Evolutionary conservation across 2,888 invertebrate genomes (phyloP), one percentile per base, ranked within the genome.

Genomic region (Blera fallax): DNA sequence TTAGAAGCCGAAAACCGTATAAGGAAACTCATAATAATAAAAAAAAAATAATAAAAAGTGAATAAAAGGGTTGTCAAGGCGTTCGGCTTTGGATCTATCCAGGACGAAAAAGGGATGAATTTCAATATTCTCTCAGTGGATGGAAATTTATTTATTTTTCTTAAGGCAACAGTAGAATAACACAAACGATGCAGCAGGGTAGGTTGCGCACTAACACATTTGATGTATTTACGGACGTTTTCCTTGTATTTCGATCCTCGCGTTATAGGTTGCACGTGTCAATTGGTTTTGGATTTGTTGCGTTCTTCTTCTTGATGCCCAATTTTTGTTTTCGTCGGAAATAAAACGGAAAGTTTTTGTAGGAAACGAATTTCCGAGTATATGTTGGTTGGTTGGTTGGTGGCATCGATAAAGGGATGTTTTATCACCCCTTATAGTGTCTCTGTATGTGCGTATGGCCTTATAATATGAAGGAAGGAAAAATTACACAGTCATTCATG

Each of bases 241-340:
- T 32, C 60, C 40, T 73, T 60, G 50, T 77, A 11, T 52, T 45
- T 80, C 65, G 40, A 80, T 70, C 52, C 50, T 21, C 16, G 64
- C n/a, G 70, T 72, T 65, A 81, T 77, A 73, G 85, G 85, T 85
- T 81, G 85, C 85, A 80, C 70, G 83, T 85, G 85, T 85, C 85
- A 85, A 85, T 85, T 85, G 85, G 67, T 81, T 85, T 85, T 65
- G 70, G 67, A 80, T 85, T 85, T 77, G 72, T 81, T 85, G 81
- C 80, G 65, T 67, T 60, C 54, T 27, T 48, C 48, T 56, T 34
- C 69, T 76, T 58, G 60, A 62, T 60, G 78, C 27, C 65, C 29
- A n/a, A 60, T 34, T 16, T 56, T 24, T 74, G 45, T 27, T 56
- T 43, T 72, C 40, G 32, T 62, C 72, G 74, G 79, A 80, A 84